Evolutionary conservation across 2,797 vertebrate species (phyloP), one percentile per base, ranked within the genome.

Genomic region (Acanthiza pusilla): DNA sequence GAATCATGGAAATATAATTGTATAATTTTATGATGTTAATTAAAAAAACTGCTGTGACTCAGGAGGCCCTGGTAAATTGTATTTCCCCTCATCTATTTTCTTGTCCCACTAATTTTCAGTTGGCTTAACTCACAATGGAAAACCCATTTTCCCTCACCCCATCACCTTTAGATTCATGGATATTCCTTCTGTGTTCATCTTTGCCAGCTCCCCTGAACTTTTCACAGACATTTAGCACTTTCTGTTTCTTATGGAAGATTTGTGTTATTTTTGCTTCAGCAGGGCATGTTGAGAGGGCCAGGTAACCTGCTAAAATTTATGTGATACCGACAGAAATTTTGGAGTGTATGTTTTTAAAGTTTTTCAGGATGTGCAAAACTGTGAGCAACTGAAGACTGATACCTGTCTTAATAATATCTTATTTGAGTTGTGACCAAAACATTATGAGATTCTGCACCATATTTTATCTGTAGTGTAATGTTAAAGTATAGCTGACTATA

Each of bases 141-240:
- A 53, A 1, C 9, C 7, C 21, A 14, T 89, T 85, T 81, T 58
- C 27, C 5, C 10, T 62, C 40, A 40, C 19, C 11, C 10, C 1
- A 7, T 62, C 10, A n/a, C 21, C 23, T 78, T 73, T 43, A 94
- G 16, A 43, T 45, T 76, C 9, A 34, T 4, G 9, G 16, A 7
- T 54, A 22, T 76, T 73, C 43, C 15, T 77, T 26, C 19, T 50
- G 4, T 43, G 8, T 42, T 88, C 11, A 25, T 62, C 7, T 11
- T 70, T 0, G 1, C 25, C 5, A 40, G 14, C 34, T 45, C 10
- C 10, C 13, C 27, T 3, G 2, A 27, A 11, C 4, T 74, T 55
- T 83, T 51, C 40, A 45, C 17, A 43, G 29, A 66, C 5, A 6
- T 55, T 77, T 85, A 67, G 6, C 27, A 10, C 23, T 73, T 83